Base-by-base conservation (phyloP, 2,113 vertebrate genomes). In the Prochilodus magdalenae region DNA sequence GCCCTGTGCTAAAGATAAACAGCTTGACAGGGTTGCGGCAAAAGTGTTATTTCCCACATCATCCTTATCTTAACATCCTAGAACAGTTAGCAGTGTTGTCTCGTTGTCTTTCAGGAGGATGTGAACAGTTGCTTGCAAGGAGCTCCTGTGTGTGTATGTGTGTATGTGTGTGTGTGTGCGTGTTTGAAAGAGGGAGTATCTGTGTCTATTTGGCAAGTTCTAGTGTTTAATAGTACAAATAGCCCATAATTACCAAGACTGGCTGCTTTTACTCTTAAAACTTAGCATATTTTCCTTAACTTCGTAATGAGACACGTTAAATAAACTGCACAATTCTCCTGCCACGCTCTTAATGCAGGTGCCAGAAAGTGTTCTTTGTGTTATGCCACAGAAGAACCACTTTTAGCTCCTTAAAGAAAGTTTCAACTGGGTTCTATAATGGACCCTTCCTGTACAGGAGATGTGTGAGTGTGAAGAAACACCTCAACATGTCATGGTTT, bases 161-260 rank as follows among this genome's bases (percentile, higher is more conserved):
- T 18, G 27, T 30, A 15, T 30, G 62, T 18, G 62, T 36, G 63
- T 26, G 66, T 27, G 24, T 47, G 69, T 44, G 13, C 29, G 36
- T 60, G 53, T 71, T n/a, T n/a, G n/a, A n/a, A n/a, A 72, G 20
- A 49, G 67, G n/a, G 33, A 44, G 22, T 3, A 24, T 22, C 8
- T 29, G 66, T 70, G 33, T 24, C 36, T 44, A 14, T 44, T 70
- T 70, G 44, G 26, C 24, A 72, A 62, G 36, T 27, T 71, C 14
- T 40, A 70, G 33, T 13, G n/a, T 79, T 70, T 79, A 22, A 30
- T 13, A 47, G 62, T 33, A 69, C 49, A 69, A 79, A 67, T 67
- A 67, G 24, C 33, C 33, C 55, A 18, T 20, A 71, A 80, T 62
- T 40, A 62, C 20, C 36, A 59, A 70, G 77, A 59, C 51, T 59